Conservation (phyloP, 2,797 vertebrate species). For the Gymnocypris eckloni region DNA sequence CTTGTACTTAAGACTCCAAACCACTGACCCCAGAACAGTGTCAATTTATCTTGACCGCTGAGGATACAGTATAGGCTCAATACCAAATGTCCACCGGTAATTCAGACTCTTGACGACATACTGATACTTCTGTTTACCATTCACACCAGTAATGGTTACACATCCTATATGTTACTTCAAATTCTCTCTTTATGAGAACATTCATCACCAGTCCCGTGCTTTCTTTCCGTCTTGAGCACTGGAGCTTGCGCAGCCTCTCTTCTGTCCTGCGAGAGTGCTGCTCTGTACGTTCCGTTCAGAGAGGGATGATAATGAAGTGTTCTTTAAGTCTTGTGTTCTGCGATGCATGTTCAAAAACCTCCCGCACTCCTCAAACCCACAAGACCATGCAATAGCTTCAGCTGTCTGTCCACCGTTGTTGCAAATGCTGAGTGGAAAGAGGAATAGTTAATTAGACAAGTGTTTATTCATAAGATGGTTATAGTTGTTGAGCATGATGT, state of each 20-base stretch:
- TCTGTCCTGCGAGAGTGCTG: conserved; percentile 58
- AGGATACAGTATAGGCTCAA: neutral
- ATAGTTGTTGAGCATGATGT: neutral
- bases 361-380: conserved; percentile 78
- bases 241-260: conserved; percentile 60
- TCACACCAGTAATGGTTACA: neutral
- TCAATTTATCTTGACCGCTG: neutral
- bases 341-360: conserved; percentile 76
- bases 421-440: conserved; percentile 69
- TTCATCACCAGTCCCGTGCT: conserved; percentile 67
- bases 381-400: conserved; percentile 79
- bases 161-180: neutral
- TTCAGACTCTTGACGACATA: neutral
- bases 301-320: conserved; percentile 9
- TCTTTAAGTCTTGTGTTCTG: conserved; percentile 66
- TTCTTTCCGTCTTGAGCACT: conserved; percentile 72
- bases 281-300: conserved; percentile 20
- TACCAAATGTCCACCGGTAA: neutral
- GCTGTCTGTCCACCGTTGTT: conserved; percentile 81
- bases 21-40: neutral
- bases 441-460: neutral
- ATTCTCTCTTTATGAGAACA: neutral
- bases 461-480: neutral
- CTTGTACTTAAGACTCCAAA: neutral
- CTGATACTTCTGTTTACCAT: conserved; percentile 8